Conservation (phyloP, 2,888 invertebrate genomes). For the Kuschelorhynchus macadamiae region DNA sequence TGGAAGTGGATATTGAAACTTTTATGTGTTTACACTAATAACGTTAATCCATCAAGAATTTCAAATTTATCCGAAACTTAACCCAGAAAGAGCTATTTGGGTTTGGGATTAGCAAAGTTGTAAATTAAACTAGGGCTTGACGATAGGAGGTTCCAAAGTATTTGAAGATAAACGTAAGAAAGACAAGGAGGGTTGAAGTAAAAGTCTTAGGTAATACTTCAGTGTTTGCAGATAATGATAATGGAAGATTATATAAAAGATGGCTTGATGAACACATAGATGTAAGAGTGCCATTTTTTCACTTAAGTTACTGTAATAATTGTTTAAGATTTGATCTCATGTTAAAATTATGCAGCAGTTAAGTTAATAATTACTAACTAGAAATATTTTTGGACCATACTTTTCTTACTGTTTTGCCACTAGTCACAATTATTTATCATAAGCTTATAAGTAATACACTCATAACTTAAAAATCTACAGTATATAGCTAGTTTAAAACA, state of each 20-base stretch:
- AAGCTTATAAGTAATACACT: no score
- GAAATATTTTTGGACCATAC: no score
- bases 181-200: conserved; percentile 22
- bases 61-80: not conserved
- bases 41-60: not conserved
- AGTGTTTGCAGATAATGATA: conserved; percentile 24
- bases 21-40: no score
- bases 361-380: no score
- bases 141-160: conserved; percentile 31
- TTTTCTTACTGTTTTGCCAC: no score
- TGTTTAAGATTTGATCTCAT: not conserved
- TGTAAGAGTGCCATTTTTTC: conserved; percentile 34
- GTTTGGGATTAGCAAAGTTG: conserved; percentile 32
- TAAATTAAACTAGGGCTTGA: conserved; percentile 38
- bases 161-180: conserved; percentile 36
- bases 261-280: conserved; percentile 33
- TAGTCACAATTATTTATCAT: no score
- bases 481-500: no score
- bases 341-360: not conserved
- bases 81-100: conserved; percentile 23
- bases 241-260: conserved; percentile 30
- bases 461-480: no score
- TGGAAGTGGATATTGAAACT: not conserved
- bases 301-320: not conserved
- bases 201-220: conserved; percentile 31